Evolutionary conservation across 2,113 vertebrate genomes (phyloP).

Genomic region (Salvelinus namaycush): DNA sequence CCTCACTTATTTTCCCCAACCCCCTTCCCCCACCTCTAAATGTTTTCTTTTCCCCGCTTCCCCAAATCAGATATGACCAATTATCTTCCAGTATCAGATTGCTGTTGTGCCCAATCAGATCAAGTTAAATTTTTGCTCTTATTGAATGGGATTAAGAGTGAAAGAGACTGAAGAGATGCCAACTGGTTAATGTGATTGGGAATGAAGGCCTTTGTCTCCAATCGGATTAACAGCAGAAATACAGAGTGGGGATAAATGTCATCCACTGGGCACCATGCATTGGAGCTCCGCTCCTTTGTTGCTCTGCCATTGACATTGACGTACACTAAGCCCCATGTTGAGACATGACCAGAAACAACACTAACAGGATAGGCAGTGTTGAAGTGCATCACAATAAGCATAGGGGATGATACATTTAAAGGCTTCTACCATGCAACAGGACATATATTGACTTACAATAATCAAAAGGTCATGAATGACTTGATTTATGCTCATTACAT

Average conservation of each 20-base stretch:
- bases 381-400: conserved; percentile 24
- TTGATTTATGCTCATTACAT: too few species aligned
- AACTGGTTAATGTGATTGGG: conserved; percentile 37
- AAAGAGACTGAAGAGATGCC: conserved; percentile 17
- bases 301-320: conserved; percentile 32
- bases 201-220: conserved; percentile 37
- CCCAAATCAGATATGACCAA: conserved; percentile 15
- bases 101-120: conserved; percentile 14
- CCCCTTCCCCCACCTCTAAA: conserved; percentile 1
- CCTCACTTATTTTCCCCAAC: not conserved
- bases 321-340: conserved; percentile 34
- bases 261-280: conserved; percentile 28
- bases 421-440: too few species aligned
- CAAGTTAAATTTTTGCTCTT: conserved; percentile 1
- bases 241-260: conserved; percentile 34
- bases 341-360: conserved; percentile 12
- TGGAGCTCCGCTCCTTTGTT: conserved; percentile 26
- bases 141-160: conserved; percentile 19
- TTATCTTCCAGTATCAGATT: conserved; percentile 12
- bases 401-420: not conserved
- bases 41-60: not conserved
- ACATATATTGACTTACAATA: too few species aligned
- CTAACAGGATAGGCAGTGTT: conserved; percentile 29
- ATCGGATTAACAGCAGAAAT: conserved; percentile 44
- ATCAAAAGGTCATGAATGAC: too few species aligned